Evolutionary conservation across 2,113 vertebrate genomes (phyloP).

Genomic region (Perca schrenkii): DNA sequence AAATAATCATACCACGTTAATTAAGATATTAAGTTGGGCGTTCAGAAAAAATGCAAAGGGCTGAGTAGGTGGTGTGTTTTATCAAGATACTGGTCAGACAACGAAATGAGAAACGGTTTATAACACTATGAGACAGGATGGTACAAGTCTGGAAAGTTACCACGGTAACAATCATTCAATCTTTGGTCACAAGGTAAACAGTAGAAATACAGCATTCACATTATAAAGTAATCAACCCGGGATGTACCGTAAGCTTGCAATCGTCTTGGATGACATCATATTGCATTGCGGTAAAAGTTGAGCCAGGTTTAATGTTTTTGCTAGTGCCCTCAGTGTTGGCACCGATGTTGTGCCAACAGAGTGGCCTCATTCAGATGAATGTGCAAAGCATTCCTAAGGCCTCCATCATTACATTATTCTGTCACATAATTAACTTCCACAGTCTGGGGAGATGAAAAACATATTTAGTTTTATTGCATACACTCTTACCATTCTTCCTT

Average conservation of each 20-base stretch:
- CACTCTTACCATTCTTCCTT: background rate
- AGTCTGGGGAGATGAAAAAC: background rate
- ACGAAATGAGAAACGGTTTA: background rate
- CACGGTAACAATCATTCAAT: background rate
- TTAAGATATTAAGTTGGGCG: background rate
- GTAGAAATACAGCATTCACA: background rate
- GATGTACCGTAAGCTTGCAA: too few relatives aligned
- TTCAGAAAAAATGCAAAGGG: background rate
- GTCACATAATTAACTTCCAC: background rate
- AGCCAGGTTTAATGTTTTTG: background rate
- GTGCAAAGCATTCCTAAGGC: background rate
- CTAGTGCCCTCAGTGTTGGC: background rate
- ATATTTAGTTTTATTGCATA: background rate
- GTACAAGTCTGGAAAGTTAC: background rate
- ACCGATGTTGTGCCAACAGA: background rate
- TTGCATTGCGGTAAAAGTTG: background rate
- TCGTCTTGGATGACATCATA: too few relatives aligned
- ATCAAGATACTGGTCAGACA: background rate
- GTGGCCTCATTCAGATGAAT: background rate
- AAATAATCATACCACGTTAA: background rate
- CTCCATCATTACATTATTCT: background rate
- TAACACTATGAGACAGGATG: background rate
- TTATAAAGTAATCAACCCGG: too few relatives aligned
- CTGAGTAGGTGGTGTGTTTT: background rate
- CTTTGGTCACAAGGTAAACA: background rate